These are phyloP conservation scores for Morpho helenor DNA, from an alignment of 2,888 invertebrate genomes.

Conservation along the genomic window DNA sequence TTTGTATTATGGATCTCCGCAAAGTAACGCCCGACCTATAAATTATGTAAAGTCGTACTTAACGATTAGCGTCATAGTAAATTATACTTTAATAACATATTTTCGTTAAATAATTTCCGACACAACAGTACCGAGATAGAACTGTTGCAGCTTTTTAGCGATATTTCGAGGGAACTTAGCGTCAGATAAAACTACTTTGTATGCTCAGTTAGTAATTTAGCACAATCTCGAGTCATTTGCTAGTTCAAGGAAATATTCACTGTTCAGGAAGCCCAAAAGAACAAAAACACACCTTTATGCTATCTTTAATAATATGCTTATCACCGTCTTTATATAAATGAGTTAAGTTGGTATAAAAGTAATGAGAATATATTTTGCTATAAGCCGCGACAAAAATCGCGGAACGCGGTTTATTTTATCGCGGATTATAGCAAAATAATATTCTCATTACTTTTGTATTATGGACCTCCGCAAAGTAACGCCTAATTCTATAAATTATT, in stretches of 20 bases:
- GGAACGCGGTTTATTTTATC: too few species aligned
- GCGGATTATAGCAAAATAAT: too few species aligned
- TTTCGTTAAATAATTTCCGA: conserved; percentile 21
- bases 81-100: background rate
- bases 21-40: too few species aligned
- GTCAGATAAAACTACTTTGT: conserved; percentile 46
- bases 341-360: too few species aligned
- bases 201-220: conserved; percentile 33
- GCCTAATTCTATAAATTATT: too few species aligned
- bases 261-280: conserved; percentile 13
- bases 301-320: background rate
- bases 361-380: too few species aligned
- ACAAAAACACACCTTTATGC: background rate
- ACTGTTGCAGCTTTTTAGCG: conserved; percentile 42
- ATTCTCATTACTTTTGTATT: too few species aligned
- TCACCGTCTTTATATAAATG: background rate
- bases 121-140: conserved; percentile 33
- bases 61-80: too few species aligned
- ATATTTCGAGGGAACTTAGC: conserved; percentile 39
- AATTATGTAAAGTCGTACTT: too few species aligned
- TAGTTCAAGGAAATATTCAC: conserved; percentile 24
- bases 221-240: conserved; percentile 25
- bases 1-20: too few species aligned
- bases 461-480: too few species aligned
- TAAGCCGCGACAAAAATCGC: too few species aligned